These are phyloP conservation scores for Sphaerodactylus townsendi DNA, from an alignment of 2,113 vertebrate genomes.

Conservation along the genomic window DNA sequence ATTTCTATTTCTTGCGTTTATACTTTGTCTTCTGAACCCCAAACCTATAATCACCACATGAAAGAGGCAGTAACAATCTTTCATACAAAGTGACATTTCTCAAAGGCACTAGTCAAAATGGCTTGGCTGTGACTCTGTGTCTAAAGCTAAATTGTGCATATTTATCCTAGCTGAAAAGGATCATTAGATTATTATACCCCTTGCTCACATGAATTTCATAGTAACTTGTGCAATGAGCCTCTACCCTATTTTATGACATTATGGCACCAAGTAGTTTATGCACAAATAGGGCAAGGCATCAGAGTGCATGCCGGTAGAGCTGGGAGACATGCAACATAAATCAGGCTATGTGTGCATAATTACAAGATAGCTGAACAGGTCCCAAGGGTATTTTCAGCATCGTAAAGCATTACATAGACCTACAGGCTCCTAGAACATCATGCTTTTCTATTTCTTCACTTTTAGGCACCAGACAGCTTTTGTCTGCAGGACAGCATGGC, in stretches of 20 bases:
- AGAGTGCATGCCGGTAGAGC: constrained; percentile 62
- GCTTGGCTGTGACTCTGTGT: constrained; percentile 32
- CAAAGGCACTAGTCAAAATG: constrained; percentile 37
- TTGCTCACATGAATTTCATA: constrained; percentile 49
- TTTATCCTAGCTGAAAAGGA: constrained; percentile 66
- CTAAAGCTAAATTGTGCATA: constrained; percentile 66
- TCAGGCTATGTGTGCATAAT: constrained; percentile 69
- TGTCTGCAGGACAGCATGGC: constrained; percentile 38
- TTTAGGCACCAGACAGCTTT: constrained; percentile 33
- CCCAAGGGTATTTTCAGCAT: constrained; percentile 57
- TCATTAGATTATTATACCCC: constrained; percentile 63
- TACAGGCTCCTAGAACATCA: constrained; percentile 52
- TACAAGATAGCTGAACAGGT: constrained; percentile 64
- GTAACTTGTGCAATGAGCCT: constrained; percentile 69
- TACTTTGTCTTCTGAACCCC: background rate
- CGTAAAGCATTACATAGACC: constrained; percentile 49
- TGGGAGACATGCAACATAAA: constrained; percentile 68
- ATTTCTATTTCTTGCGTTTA: background rate
- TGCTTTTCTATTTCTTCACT: constrained; percentile 51
- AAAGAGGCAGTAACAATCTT: constrained; percentile 20
- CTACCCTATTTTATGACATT: constrained; percentile 71
- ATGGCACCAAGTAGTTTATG: constrained; percentile 64
- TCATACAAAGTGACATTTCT: constrained; percentile 30
- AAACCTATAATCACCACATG: background rate
- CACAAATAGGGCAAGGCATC: constrained; percentile 58